These are phyloP conservation scores for Acanthosepion pharaonis DNA, from an alignment of 2,888 invertebrate species.

Conservation along the genomic window DNA sequence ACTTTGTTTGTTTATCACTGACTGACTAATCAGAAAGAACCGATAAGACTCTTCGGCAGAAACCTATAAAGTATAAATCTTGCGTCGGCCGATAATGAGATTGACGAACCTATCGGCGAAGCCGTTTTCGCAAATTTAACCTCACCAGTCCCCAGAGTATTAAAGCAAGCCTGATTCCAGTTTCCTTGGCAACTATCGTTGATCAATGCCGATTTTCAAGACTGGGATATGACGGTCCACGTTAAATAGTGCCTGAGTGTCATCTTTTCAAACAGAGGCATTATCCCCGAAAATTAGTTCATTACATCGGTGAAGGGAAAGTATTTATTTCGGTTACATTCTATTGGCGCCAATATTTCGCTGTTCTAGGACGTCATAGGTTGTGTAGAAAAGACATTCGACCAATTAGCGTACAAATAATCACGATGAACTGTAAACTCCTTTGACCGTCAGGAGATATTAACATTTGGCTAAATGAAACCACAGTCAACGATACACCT, in stretches of 20 bases:
- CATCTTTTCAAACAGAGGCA: background rate
- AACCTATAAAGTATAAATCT: constrained; percentile 42
- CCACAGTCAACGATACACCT: too few relatives aligned
- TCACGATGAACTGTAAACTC: too few relatives aligned
- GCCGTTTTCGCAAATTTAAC: constrained; percentile 37
- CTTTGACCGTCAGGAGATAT: too few relatives aligned
- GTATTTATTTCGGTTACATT: background rate
- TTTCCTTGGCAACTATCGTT: constrained; percentile 4
- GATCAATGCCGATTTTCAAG: background rate
- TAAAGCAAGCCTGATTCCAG: background rate
- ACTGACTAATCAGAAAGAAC: background rate
- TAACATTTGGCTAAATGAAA: too few relatives aligned
- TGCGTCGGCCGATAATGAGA: constrained; percentile 35
- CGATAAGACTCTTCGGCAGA: background rate
- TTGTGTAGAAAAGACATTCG: background rate
- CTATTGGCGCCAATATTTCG: background rate
- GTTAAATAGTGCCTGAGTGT: background rate
- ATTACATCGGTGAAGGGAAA: background rate
- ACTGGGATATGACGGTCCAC: background rate
- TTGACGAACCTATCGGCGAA: background rate
- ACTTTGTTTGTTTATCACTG: constrained; percentile 18
- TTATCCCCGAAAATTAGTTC: constrained; percentile 42
- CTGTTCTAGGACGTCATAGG: background rate
- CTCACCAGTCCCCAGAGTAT: constrained; percentile 15
- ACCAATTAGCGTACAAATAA: too few relatives aligned